phyloP scores from a whole-genome alignment of 2,113 vertebrate genomes.

The Indicator indicator region DNA sequence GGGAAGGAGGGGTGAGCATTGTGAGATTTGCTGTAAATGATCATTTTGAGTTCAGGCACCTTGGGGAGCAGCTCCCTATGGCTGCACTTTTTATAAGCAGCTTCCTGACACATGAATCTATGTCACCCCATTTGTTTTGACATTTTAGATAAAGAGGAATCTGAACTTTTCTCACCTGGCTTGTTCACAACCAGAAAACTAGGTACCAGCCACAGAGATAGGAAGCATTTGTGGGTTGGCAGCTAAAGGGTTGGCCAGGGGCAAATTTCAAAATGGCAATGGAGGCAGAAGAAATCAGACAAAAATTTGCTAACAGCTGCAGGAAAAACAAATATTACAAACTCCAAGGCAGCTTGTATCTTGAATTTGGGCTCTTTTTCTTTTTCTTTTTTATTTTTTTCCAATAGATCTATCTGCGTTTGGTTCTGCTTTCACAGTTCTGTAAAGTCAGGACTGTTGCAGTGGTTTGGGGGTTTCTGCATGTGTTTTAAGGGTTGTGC shows the following conservation, averaged over 20 bases:
- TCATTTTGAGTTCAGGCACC: background rate
- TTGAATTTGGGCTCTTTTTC: background rate
- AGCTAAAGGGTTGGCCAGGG: background rate
- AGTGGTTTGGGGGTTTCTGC: background rate
- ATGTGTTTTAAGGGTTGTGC: background rate
- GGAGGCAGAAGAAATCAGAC: background rate
- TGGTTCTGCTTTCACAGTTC: background rate
- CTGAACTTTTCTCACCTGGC: background rate
- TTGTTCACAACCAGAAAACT: background rate
- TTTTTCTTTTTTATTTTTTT: background rate
- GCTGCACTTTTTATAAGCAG: background rate
- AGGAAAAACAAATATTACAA: background rate
- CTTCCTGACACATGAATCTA: background rate
- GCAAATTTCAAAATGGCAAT: background rate
- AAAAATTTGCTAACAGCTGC: background rate
- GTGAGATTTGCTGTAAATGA: accelerated
- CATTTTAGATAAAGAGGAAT: background rate
- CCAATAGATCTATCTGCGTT: background rate
- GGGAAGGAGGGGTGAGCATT: background rate
- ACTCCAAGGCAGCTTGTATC: background rate
- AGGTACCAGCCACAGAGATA: background rate
- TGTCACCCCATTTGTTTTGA: background rate
- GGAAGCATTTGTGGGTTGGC: background rate
- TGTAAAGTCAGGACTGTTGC: background rate
- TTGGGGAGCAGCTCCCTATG: background rate